Percentiles rank a stretch among this genome's conserved stretches.
Evolutionary conservation across 2,113 vertebrate species (phyloP).

Genomic region (Triplophysa siluroides): DNA sequence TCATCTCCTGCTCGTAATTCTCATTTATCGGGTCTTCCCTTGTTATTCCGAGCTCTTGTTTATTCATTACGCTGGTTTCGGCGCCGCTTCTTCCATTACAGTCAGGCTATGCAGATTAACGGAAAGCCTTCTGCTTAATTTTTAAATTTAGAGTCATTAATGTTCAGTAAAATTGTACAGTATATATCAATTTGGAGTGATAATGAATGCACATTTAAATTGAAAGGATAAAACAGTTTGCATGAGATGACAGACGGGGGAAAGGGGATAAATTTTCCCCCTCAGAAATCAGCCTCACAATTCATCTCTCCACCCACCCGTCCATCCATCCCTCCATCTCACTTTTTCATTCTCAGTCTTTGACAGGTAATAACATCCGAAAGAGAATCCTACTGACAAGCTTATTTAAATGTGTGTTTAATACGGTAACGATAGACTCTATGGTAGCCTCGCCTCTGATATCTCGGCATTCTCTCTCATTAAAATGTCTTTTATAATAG

Average conservation of each 20-base stretch:
- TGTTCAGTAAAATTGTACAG: background rate
- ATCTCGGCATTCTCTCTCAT: conserved; percentile 29
- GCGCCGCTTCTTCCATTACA: background rate
- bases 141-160: background rate
- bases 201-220: background rate
- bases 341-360: conserved; percentile 45
- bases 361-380: conserved; percentile 72
- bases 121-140: background rate
- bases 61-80: conserved; percentile 32
- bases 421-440: conserved; percentile 66
- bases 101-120: conserved; percentile 18
- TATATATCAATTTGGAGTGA: conserved; percentile 2
- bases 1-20: conserved; percentile 31
- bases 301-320: conserved; percentile 5
- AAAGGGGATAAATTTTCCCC: background rate
- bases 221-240: conserved; percentile 1
- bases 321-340: conserved; percentile 16
- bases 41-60: conserved; percentile 33
- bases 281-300: background rate
- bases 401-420: conserved; percentile 74
- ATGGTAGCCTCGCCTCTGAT: conserved; percentile 5
- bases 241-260: conserved; percentile 15
- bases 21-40: conserved; percentile 33
- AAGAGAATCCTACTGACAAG: conserved; percentile 66
- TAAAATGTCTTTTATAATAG: background rate